Base-by-base conservation (phyloP, 1,140 invertebrate genomes). In the Trissolcus basalis region DNA sequence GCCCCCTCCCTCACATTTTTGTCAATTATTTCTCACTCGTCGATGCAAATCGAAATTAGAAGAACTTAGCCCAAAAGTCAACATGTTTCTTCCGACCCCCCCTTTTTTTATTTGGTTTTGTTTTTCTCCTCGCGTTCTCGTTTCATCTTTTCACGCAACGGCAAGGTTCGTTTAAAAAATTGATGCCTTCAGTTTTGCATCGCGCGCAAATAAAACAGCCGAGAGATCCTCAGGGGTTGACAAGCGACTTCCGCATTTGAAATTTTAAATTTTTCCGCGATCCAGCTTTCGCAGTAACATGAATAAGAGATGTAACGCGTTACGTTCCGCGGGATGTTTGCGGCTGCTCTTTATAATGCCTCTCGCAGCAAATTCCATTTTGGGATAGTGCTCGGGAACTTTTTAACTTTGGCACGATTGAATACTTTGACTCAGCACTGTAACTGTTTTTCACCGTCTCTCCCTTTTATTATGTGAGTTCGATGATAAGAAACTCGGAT, bases 291-390 rank as follows among this genome's bases (percentile, higher is more conserved):
- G 43, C 59, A 61, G 39, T 33, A 45, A 61, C 19, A 58, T 51
- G 51, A 74, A 75, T 69, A 64, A 47, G 11, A 58, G 43, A 59
- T 63, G 43, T 55, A 64, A 61, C 35, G 51, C 43, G 19, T 27
- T 27, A 27, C 19, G 19, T 1, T 49, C 51, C 67, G 15, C 43
- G 47, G 44, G 44, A 60, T 55, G 58, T 58, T 68, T 43, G 63
- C 33, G 74, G 48, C 45, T 51, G 51, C 63, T 64, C 63, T 69
- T 71, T 63, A 68, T 51, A 77, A 60, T 67, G 56, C 61, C 60
- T 70, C 41, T 44, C 63, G 49, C 48, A 58, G 60, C 44, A 49
- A 61, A 68, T 75, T 63, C 64, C 63, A 68, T 68, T 75, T 68
- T 58, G 55, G 53, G 47, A 68, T 75, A 54, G 19, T 27, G 19